Conservation (phyloP, 2,113 vertebrate species). For the Elaphurus davidianus region DNA sequence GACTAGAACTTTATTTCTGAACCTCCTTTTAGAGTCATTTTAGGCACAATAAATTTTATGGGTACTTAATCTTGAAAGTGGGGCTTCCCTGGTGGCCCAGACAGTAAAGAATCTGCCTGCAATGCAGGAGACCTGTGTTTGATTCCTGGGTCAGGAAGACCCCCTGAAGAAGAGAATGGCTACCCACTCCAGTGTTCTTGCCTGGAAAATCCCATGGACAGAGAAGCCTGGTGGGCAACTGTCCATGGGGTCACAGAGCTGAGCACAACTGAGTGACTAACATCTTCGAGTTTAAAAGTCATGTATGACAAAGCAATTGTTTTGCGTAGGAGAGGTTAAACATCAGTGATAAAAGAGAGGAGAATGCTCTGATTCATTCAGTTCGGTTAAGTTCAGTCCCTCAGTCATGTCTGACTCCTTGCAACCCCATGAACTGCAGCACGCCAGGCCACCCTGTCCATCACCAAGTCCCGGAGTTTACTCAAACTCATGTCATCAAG, state of each 20-base stretch:
- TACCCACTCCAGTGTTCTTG: neutral
- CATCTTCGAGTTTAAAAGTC: neutral
- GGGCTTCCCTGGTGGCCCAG: neutral
- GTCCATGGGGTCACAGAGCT: neutral
- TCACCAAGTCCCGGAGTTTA: no score
- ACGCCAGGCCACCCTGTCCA: no score
- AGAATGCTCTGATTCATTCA: neutral
- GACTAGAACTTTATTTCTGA: neutral
- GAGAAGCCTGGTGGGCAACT: neutral
- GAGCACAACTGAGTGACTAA: neutral
- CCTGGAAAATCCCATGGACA: neutral
- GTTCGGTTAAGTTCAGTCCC: no score
- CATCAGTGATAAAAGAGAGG: neutral
- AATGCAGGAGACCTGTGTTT: neutral
- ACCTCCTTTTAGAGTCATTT: neutral
- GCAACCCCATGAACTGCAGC: no score
- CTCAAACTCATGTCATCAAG: no score
- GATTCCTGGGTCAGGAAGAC: neutral
- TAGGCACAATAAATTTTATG: neutral
- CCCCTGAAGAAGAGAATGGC: neutral
- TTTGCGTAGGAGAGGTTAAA: neutral
- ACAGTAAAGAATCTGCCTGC: neutral
- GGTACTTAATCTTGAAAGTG: neutral
- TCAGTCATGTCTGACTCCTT: no score
- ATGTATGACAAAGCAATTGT: neutral